Percentiles rank a stretch among this genome's conserved stretches.
These are phyloP conservation scores for Dendrolimus houi DNA, from an alignment of 2,888 invertebrate species.

Conservation along the genomic window DNA sequence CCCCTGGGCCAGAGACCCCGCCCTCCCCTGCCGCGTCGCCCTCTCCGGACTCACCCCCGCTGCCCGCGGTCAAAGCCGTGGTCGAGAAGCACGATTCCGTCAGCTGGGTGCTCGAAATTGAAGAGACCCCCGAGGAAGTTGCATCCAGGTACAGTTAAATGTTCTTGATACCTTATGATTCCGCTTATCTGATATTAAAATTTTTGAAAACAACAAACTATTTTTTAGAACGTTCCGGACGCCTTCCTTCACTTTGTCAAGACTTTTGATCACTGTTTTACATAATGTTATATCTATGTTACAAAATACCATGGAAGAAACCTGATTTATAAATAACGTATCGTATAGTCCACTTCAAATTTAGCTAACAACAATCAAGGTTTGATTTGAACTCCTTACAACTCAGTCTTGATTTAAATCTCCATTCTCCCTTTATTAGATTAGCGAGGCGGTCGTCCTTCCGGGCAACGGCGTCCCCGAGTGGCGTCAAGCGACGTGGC, in stretches of 20 bases:
- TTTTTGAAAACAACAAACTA: too few relatives aligned
- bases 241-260: too few relatives aligned
- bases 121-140: constrained; percentile 83
- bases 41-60: constrained; percentile 65
- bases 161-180: too few relatives aligned
- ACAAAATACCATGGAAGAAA: too few relatives aligned
- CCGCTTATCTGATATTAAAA: too few relatives aligned
- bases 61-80: constrained; percentile 87
- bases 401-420: not conserved
- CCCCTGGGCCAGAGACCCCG: constrained; percentile 58
- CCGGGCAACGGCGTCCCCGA: constrained; percentile 61
- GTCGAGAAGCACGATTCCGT: constrained; percentile 92
- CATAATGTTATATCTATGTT: too few relatives aligned
- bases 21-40: constrained; percentile 51
- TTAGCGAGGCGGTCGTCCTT: constrained; percentile 83
- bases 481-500: constrained; percentile 65
- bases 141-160: constrained; percentile 65
- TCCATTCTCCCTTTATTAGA: constrained; percentile 34
- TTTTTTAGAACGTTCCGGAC: too few relatives aligned
- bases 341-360: too few relatives aligned
- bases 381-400: too few relatives aligned
- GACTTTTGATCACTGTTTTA: too few relatives aligned
- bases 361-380: too few relatives aligned
- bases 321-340: too few relatives aligned
- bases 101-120: constrained; percentile 90